A percentile compares a stretch with the other conserved stretches of the same genome.
These are phyloP conservation scores for Cephalopachus bancanus DNA, from an alignment of 2,797 vertebrate species.

Conservation along the genomic window DNA sequence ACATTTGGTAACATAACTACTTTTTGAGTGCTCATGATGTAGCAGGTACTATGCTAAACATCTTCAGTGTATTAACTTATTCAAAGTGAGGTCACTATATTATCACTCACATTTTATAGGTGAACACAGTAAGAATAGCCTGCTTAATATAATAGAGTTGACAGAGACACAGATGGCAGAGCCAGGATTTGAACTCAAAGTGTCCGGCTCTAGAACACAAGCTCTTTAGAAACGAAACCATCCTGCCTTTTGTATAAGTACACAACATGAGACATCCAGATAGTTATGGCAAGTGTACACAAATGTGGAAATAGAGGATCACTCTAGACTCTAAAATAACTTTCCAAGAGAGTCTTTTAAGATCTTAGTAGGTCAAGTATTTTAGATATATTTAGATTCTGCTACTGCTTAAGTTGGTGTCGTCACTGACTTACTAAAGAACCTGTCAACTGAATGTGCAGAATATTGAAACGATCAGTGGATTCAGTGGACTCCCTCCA, in stretches of 20 bases:
- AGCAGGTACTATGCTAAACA: neutral
- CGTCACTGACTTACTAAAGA: neutral
- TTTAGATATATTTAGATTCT: neutral
- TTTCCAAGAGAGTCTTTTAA: neutral
- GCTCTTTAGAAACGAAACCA: neutral
- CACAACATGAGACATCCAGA: too few relatives aligned
- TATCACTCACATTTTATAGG: neutral
- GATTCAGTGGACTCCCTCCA: neutral
- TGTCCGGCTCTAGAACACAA: neutral
- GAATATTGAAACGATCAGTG: neutral
- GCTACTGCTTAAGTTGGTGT: neutral
- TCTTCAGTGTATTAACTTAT: neutral
- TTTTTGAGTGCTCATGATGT: neutral
- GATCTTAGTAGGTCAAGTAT: neutral
- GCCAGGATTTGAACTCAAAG: too few relatives aligned
- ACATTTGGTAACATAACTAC: neutral
- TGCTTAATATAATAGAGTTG: neutral
- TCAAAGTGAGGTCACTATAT: neutral
- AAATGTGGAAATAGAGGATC: neutral
- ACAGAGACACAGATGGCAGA: neutral
- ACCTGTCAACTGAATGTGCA: too few relatives aligned
- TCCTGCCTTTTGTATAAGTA: neutral
- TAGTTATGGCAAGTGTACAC: neutral
- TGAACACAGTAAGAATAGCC: neutral
- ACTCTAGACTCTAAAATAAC: too few relatives aligned